phyloP scores from a whole-genome alignment of 2,797 vertebrate genomes.

The Catamblyrhynchus diadema region DNA sequence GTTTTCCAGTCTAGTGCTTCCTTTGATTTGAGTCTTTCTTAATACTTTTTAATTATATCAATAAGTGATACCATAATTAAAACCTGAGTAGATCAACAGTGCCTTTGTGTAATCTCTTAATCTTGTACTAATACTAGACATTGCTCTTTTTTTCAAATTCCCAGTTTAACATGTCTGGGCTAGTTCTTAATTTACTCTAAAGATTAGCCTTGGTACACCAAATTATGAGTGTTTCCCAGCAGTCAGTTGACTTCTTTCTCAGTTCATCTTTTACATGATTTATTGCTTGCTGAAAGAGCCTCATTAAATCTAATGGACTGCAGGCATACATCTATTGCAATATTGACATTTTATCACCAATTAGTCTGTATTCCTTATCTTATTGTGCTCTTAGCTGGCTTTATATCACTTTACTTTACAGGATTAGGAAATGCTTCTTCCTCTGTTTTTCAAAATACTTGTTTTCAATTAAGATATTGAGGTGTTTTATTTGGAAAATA shows the following conservation, averaged over 20 bases:
- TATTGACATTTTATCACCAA: constrained; percentile 75
- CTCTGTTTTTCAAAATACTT: not conserved
- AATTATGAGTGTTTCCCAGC: constrained; percentile 15
- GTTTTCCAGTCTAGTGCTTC: not conserved
- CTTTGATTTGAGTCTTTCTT: not conserved
- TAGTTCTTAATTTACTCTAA: not conserved
- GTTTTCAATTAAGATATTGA: not conserved
- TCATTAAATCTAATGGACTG: constrained; percentile 69
- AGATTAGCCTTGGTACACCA: constrained; percentile 39
- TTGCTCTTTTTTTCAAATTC: not conserved
- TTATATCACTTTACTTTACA: constrained; percentile 39
- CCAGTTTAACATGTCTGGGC: not conserved
- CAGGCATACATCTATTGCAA: constrained; percentile 53
- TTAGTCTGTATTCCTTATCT: constrained; percentile 64
- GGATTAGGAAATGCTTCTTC: constrained; percentile 29
- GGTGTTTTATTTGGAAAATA: not conserved
- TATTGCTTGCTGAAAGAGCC: constrained; percentile 59
- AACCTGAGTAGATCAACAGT: not conserved
- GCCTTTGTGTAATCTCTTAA: constrained; percentile 18
- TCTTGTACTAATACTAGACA: constrained; percentile 18
- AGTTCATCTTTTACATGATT: constrained; percentile 58
- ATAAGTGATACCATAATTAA: constrained; percentile 25
- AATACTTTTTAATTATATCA: not conserved
- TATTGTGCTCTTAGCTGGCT: constrained; percentile 54
- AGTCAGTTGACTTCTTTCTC: constrained; percentile 49